Base-by-base conservation (phyloP, 2,888 invertebrate genomes). In the Ischnus inquisitorius region DNA sequence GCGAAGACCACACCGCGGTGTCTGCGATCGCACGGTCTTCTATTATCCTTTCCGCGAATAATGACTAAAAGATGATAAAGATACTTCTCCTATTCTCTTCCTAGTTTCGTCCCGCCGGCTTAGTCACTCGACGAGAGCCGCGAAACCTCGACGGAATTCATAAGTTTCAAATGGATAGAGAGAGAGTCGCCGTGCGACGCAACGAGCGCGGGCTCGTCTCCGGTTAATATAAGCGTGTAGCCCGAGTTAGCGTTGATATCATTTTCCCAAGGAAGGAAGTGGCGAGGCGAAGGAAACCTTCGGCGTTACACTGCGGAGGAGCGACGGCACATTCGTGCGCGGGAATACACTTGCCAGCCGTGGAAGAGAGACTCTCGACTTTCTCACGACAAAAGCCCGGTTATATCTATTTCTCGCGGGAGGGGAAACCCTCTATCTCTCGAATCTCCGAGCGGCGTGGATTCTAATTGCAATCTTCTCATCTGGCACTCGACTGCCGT, bases 381-480 rank as follows among this genome's bases (percentile, higher is more conserved):
- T 91, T 91, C 90, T 91, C 91, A 90, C 90, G 91, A 87, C 85
- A 83, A 85, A 86, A 87, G 78, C 60, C 68, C 8, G 41, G 28
- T 48, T n/a, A 46, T 69, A 65, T 28, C 25, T 25, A 22, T 28
- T 4, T 3, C 8, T 16, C 16, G 6, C 19, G 14, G 3, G 69
- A 46, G 46, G 34, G 34, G 28, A 5, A 34, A 48, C 14, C 85
- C 83, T 67, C 48, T 82, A 82, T 82, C 75, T 79, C 75, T 65
- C 75, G 69, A 80, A 83, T 80, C 83, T 79, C 57, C 43, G 34
- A 34, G 34, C 43, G 62, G 67, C 76, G 72, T 79, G 51, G 77
- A 78, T 74, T 88, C 71, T 90, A 90, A 91, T 90, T 90, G 88
- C 89, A 86, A 89, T 88, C 86, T 88, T 88, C 88, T 88, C 87